Percentiles rank a stretch among this genome's conserved stretches.
Conservation (phyloP, 2,797 vertebrate genomes). For the Choloepus didactylus region DNA sequence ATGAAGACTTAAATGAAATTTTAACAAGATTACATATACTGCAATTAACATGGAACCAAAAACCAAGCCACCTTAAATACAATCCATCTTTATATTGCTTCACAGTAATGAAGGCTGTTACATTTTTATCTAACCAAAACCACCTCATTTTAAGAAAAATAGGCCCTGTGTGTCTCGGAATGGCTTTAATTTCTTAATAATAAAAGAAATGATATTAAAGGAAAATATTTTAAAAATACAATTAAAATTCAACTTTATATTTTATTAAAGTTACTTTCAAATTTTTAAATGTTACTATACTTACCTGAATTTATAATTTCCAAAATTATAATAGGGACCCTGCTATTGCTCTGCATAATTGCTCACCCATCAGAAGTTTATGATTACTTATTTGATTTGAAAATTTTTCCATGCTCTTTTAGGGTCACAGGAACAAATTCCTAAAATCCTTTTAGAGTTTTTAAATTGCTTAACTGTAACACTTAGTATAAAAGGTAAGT, state of each 20-base stretch:
- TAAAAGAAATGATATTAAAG: background rate
- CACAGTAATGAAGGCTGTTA: conserved; percentile 4
- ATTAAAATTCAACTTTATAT: conserved; percentile 59
- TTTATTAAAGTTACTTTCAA: conserved; percentile 48
- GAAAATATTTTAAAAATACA: background rate
- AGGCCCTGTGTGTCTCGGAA: background rate
- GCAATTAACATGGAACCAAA: background rate
- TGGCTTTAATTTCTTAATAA: conserved; percentile 43
- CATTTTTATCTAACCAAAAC: conserved; percentile 45
- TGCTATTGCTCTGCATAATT: conserved; percentile 54
- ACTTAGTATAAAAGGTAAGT: conserved; percentile 52
- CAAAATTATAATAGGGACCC: conserved; percentile 11
- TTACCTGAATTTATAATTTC: conserved; percentile 71
- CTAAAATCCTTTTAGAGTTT: conserved; percentile 10
- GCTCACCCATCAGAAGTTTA: conserved; percentile 67
- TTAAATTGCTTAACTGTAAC: background rate
- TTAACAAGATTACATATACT: conserved; percentile 47
- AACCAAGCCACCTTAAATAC: background rate
- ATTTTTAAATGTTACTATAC: conserved; percentile 42
- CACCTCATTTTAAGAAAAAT: conserved; percentile 31
- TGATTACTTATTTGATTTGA: conserved; percentile 78
- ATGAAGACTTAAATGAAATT: conserved; percentile 49
- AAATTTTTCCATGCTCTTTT: conserved; percentile 73
- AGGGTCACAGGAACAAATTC: conserved; percentile 19
- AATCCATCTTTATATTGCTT: background rate